Evolutionary conservation across 2,113 vertebrate species (phyloP).

Genomic region (Corapipo altera): DNA sequence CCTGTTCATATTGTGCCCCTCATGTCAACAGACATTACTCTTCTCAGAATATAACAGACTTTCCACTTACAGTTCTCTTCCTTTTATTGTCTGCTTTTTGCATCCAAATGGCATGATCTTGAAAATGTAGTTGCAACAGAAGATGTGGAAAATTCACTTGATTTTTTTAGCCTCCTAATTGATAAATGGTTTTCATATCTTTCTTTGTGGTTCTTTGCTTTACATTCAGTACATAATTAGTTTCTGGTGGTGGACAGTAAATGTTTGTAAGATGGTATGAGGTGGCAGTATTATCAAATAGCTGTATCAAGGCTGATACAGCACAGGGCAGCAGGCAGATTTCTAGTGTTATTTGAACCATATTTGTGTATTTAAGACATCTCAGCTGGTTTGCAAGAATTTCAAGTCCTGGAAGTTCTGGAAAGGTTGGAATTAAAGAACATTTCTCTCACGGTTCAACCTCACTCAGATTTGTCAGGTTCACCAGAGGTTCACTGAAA

Average conservation of each 20-base stretch:
- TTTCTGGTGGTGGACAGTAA: neutral
- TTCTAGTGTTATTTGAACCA: rapidly evolving
- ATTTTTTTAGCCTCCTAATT: neutral
- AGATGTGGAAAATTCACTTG: neutral
- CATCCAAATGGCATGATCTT: neutral
- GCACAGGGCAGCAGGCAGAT: neutral
- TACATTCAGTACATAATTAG: neutral
- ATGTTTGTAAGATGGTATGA: neutral
- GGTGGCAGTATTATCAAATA: neutral
- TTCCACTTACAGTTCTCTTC: neutral
- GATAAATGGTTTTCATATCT: neutral
- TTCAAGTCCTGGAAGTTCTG: neutral
- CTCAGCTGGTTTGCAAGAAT: neutral
- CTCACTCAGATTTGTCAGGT: neutral
- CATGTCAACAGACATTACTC: neutral
- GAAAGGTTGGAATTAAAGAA: neutral
- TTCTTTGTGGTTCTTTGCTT: neutral
- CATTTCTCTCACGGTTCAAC: neutral
- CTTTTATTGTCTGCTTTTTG: neutral
- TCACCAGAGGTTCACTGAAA: conserved; percentile 5
- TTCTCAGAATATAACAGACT: neutral
- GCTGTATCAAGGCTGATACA: neutral
- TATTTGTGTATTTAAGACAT: neutral
- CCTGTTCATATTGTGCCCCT: neutral
- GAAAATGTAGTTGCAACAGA: neutral